Evolutionary conservation across 2,888 invertebrate species (phyloP), one percentile per base, ranked within the genome.

Genomic region (Rhingia rostrata): DNA sequence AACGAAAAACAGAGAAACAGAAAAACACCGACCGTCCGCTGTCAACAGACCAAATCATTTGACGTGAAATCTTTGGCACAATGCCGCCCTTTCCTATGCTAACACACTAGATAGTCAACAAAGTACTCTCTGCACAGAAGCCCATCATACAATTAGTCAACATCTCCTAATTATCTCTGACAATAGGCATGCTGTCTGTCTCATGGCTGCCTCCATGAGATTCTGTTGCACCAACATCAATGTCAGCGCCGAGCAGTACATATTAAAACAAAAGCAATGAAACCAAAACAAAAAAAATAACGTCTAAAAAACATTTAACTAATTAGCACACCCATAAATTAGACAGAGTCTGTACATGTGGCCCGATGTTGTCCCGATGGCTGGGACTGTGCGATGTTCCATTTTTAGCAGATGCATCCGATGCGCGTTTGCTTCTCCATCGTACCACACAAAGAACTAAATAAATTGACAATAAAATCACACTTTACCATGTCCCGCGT

Each of bases 21-120:
- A 56, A 4, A 39, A 58, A 58, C 61, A 41, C 39, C 33, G 58
- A 37, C 39, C 45, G 51, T 54, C 60, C 79, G 74, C 74, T 84
- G 84, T 80, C 84, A 84, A 88, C 90, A 90, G 90, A 91, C 90
- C 90, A 89, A 89, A 88, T 91, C 90, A 90, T 90, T 91, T 90
- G 88, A 90, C 90, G 90, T 89, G 87, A 89, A 90, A 90, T 91
- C 78, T 74, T 82, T 86, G 84, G 84, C 84, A 80, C 35, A 43
- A 5, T 70, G 84, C 84, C 84, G 80, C 84, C 74, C 70, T 51
- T 75, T 75, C 69, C 60, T 30, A 64, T 49, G 66, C 56, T 9
- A 14, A 47, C 30, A 49, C 12, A 33, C 32, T 22, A 51, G 45
- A 10, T 56, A 54, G 32, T 14, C 47, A 49, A 30, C 41, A 54